Evolutionary conservation across 92 coral and sea anemone genomes (phyloP).

Genomic region (Siderastrea radians): DNA sequence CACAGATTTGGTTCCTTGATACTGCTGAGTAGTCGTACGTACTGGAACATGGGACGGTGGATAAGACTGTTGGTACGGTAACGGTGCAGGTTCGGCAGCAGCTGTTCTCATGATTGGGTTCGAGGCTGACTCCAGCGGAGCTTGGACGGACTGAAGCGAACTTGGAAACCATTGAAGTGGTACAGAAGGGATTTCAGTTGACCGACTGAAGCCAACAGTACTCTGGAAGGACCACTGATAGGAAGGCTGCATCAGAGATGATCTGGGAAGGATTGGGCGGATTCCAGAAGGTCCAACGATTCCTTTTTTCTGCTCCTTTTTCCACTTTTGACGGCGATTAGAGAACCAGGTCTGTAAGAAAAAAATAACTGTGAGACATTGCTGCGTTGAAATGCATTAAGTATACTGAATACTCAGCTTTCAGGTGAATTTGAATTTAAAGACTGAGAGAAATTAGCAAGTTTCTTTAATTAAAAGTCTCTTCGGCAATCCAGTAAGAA

Average conservation of each 20-base stretch:
- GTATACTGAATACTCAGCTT: no score
- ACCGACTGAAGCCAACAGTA: neutral
- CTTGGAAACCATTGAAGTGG: neutral
- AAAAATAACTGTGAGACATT: neutral
- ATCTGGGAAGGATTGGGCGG: neutral
- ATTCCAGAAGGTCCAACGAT: neutral
- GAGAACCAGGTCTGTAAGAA: conserved; percentile 28
- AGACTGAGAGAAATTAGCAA: no score
- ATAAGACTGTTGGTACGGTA: neutral
- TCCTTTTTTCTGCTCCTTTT: neutral
- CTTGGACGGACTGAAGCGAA: neutral
- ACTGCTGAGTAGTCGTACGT: neutral
- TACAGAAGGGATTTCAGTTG: neutral
- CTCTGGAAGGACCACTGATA: neutral
- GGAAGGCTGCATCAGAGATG: neutral
- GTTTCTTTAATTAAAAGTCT: no score
- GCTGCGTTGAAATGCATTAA: neutral
- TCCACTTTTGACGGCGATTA: conserved; percentile 41
- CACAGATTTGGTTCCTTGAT: neutral
- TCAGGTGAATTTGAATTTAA: no score
- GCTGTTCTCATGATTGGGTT: neutral
- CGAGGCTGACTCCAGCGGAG: neutral
- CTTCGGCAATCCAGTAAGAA: no score
- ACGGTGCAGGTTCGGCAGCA: neutral
- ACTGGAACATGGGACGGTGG: neutral